phyloP scores from a whole-genome alignment of 2,888 invertebrate genomes.

The Tridacna crocea region DNA sequence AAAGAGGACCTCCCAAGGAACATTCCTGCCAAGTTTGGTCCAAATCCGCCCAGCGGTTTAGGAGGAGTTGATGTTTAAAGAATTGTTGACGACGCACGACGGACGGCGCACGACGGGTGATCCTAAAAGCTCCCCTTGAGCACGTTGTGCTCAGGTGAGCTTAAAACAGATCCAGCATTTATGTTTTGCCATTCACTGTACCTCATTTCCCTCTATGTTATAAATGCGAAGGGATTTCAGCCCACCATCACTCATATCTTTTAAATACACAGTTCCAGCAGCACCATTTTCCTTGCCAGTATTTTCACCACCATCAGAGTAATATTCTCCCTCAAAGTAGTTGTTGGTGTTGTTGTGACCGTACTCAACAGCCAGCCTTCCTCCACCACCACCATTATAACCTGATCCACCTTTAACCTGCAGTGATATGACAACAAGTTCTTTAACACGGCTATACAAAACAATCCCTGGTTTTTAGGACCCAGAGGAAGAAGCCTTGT shows the following conservation, averaged over 20 bases:
- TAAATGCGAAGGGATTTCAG: slow-evolving; percentile 65
- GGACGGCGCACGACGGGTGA: no score
- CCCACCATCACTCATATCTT: slow-evolving; percentile 51
- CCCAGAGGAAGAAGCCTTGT: no score
- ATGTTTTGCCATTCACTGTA: slow-evolving; percentile 49
- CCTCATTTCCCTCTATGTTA: slow-evolving; percentile 69
- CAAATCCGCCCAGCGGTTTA: no score
- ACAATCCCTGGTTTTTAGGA: no score
- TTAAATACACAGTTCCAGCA: slow-evolving; percentile 71
- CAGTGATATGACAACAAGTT: background rate
- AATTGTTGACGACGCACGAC: no score
- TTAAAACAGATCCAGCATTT: no score
- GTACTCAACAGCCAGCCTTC: slow-evolving; percentile 65
- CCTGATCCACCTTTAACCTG: slow-evolving; percentile 75
- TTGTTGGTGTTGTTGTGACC: slow-evolving; percentile 43
- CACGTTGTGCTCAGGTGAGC: no score
- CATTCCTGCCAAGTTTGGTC: no score
- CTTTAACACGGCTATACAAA: no score
- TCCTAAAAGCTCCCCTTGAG: no score
- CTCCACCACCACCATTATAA: slow-evolving; percentile 73
- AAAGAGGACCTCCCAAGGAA: no score
- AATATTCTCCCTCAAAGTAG: slow-evolving; percentile 62
- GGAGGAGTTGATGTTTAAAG: no score
- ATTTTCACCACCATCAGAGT: slow-evolving; percentile 68
- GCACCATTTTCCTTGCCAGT: slow-evolving; percentile 69